Evolutionary conservation across 1,140 invertebrate species (phyloP).

Genomic region (Zeugodacus cucurbitae): DNA sequence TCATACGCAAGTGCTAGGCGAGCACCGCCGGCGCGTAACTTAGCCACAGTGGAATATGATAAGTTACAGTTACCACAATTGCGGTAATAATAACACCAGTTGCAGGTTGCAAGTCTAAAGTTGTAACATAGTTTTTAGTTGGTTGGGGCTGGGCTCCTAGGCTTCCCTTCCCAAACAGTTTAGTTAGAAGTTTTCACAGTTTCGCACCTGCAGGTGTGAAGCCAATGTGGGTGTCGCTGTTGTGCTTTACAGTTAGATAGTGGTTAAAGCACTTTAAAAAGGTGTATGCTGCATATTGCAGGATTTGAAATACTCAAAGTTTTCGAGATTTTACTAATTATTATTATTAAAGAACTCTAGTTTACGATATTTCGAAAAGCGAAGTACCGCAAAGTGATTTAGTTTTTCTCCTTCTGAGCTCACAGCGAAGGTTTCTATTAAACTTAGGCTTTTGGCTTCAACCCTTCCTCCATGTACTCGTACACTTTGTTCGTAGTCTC

Average conservation of each 20-base stretch:
- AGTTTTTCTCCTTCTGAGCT: too few relatives aligned
- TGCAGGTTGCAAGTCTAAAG: not conserved
- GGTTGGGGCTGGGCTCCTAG: not conserved
- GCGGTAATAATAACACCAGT: slow-evolving; percentile 18
- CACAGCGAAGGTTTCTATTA: too few relatives aligned
- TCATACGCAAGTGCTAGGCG: not conserved
- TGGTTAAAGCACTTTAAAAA: not conserved
- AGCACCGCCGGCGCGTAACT: not conserved
- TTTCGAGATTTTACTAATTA: too few relatives aligned
- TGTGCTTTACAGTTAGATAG: not conserved
- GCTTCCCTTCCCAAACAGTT: not conserved
- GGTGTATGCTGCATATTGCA: not conserved
- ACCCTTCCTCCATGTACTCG: too few relatives aligned
- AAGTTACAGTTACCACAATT: not conserved
- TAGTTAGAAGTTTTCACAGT: not conserved
- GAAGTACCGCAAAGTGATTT: too few relatives aligned
- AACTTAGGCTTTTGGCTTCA: too few relatives aligned
- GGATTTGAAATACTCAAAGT: too few relatives aligned
- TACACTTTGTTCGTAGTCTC: too few relatives aligned
- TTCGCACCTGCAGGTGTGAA: not conserved
- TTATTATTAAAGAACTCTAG: too few relatives aligned
- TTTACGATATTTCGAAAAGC: too few relatives aligned
- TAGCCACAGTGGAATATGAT: not conserved
- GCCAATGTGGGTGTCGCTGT: not conserved
- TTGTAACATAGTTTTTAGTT: not conserved